Percentiles rank a stretch among this genome's conserved stretches.
phyloP scores from a whole-genome alignment of 2,888 invertebrate species.

The Philhelius pedissequus region DNA sequence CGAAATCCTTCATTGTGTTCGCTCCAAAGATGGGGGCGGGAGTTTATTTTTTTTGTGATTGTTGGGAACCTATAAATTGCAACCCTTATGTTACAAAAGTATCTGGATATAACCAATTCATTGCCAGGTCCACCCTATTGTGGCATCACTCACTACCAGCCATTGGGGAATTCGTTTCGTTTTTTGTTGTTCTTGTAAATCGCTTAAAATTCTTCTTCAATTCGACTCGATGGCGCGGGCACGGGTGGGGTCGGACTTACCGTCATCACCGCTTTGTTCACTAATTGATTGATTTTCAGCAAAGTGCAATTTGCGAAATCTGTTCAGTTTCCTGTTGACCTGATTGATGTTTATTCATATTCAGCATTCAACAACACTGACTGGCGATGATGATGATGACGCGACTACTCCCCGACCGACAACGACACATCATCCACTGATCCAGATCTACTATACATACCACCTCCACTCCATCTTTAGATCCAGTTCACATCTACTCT shows the following conservation, averaged over 20 bases:
- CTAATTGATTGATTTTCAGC: slow-evolving; percentile 66
- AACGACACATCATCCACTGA: slow-evolving; percentile 24
- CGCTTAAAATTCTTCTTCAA: not conserved
- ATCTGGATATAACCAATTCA: no score
- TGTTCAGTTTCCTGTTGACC: slow-evolving; percentile 68
- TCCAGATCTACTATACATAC: not conserved
- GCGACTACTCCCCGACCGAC: slow-evolving; percentile 4
- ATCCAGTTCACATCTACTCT: not conserved
- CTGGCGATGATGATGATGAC: slow-evolving; percentile 8
- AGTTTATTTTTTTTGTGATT: slow-evolving; percentile 26
- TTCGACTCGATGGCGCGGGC: not conserved
- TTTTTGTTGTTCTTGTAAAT: slow-evolving; percentile 4
- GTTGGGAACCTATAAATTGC: slow-evolving; percentile 44
- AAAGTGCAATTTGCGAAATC: slow-evolving; percentile 67
- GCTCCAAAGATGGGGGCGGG: not conserved
- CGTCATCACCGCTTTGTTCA: slow-evolving; percentile 52
- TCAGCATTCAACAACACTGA: slow-evolving; percentile 43
- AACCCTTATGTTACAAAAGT: slow-evolving; percentile 31
- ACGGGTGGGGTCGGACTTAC: slow-evolving; percentile 17
- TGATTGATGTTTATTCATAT: slow-evolving; percentile 69
- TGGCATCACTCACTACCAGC: no score
- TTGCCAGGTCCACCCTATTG: no score
- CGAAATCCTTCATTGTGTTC: slow-evolving; percentile 61
- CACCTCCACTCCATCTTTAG: not conserved
- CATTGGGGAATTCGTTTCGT: not conserved